Base-by-base conservation (phyloP, 2,888 invertebrate genomes). In the Chirona hameri region DNA sequence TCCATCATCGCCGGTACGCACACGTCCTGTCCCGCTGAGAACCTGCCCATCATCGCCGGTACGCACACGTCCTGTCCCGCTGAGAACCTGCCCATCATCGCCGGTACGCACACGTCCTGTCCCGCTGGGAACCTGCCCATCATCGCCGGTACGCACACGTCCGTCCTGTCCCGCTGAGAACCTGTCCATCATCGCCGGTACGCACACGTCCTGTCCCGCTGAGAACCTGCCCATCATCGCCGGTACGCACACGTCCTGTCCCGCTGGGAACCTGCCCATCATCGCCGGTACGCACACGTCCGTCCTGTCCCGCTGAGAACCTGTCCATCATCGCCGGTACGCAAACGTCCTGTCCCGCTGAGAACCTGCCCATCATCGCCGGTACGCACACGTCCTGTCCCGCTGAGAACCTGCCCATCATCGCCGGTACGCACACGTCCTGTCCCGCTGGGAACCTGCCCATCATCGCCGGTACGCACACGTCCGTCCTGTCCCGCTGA, bases 41-140 rank as follows among this genome's bases (percentile, higher is more conserved):
- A 72, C 72, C 72, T 72, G 29, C 72, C 72, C 72, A 72, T 29
- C 72, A 31, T 72, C 31, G 29, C 31, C 72, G 72, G 72, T 72
- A 72, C 31, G n/a, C 5, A 9, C 39, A 39, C 39, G 39, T 39
- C 39, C 39, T n/a, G n/a, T n/a, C 29, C 72, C 29, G 29, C 31
- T 18, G 72, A 72, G 18, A 72, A 72, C 72, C 72, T 72, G 29
- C 72, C 72, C 72, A 72, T 29, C 72, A 31, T 72, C 31, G 29
- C 31, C 72, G 72, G 72, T 72, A 72, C 31, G n/a, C 5, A 9
- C 39, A 39, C 39, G 39, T 39, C 39, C 39, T n/a, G n/a, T n/a
- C 29, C 72, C 29, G 29, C 31, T 18, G 72, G 31, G 18, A 72
- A 72, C 72, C 72, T 72, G 29, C 72, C 72, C 72, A 72, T 29